Base-by-base conservation (phyloP, 2,888 invertebrate species). In the Orchesella flavescens region DNA sequence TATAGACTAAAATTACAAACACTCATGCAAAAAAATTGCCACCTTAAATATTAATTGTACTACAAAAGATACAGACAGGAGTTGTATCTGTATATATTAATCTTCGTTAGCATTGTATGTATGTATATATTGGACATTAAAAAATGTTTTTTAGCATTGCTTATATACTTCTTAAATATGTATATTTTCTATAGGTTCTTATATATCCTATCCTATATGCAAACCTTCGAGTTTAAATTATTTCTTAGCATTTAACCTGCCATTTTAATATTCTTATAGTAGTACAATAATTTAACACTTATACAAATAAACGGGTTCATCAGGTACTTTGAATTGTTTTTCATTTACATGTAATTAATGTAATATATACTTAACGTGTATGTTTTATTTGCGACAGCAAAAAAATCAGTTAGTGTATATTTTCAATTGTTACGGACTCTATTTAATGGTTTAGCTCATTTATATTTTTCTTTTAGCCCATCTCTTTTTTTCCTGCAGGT, bases 271-370 rank as follows among this genome's bases (percentile, higher is more conserved):
- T n/a, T n/a, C n/a, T n/a, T n/a, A n/a, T n/a, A n/a, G n/a, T 34
- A 34, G 34, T 34, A 34, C 34, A 34, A 34, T 34, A 34, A 34
- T 34, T 34, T 34, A 34, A 34, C 34, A 34, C 34, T 34, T 34
- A 34, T 34, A 7, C 34, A 34, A 7, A 55, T 43, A 53, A 71
- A 78, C 77, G 49, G 80, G 69, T 81, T 77, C 43, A 81, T 84
- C 84, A 84, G 84, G 84, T 84, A 84, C 84, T 77, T 76, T 81
- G 77, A 84, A 69, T 34, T 34, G 69, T 78, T 79, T 71, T 57
- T 55, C 46, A 61, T 44, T 63, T 4, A 34, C 34, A 34, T 34
- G 34, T 34, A 34, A 34, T n/a, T n/a, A 34, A 34, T 34, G 7
- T 34, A 4, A 34, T 34, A 34, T 34, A 34, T 34, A 34, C 34